Evolutionary conservation across 2,113 vertebrate species (phyloP), one percentile per base, ranked within the genome.

Genomic region (Gadus chalcogrammus): DNA sequence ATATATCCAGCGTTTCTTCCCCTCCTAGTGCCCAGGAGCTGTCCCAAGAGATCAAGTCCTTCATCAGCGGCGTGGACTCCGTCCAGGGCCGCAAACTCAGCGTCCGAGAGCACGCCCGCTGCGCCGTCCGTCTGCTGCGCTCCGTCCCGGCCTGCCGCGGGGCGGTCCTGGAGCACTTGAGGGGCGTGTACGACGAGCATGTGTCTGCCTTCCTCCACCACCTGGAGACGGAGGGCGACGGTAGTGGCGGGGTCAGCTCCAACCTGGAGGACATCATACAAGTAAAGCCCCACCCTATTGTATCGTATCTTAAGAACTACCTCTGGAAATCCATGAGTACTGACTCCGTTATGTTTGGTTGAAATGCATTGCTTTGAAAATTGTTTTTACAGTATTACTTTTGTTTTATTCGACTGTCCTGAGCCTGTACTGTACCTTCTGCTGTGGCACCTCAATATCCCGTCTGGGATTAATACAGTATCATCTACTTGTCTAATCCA

Each of bases 41-140:
- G 35, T 92, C 93, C 3, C 94, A 93, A 85, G 95, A 97, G 85
- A 94, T 97, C 71, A 97, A 97, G 79, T 93, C 95, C 3, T 97
- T 98, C 77, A 93, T 97, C 70, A 96, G 92, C 0, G 95, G 96
- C 0, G 71, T 94, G 0, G 95, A 97, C 77, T 91, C 93, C 0
- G 76, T 89, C 1, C 91, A 95, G 52, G 95, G 96, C 0, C 93
- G 95, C 3, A 95, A 96, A 1, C 93, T 98, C 8, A 93, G 93
- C 0, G 86, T 93, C 0, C 84, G 93, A 0, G 95, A 96, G 6
- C 96, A 98, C 12, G 96, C 96, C 5, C 94, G 95, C 20, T 96
- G 96, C 27, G 94, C 95, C 0, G 90, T 97, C 7, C 91, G 95
- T 1, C 88, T 98, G 27, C 91, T 98, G 17, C 94, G 95, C 53